These are phyloP conservation scores for Trematomus bernacchii DNA, from an alignment of 2,797 vertebrate genomes.

Conservation along the genomic window DNA sequence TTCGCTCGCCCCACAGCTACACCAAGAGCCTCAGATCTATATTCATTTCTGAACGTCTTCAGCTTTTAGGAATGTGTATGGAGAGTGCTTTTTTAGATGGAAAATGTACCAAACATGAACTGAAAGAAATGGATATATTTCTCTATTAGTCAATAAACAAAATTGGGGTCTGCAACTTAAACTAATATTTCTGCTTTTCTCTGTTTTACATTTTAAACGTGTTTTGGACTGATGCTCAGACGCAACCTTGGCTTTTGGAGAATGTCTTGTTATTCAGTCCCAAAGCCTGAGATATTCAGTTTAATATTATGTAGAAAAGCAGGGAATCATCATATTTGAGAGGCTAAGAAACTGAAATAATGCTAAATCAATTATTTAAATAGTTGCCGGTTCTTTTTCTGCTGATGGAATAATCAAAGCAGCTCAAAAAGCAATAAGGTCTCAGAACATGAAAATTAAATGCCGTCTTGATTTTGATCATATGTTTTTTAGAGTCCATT, in stretches of 20 bases:
- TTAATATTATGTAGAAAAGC: no score
- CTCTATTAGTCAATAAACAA: background rate
- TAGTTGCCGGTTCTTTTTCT: no score
- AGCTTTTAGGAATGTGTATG: background rate
- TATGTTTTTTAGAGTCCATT: background rate
- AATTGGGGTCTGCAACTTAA: background rate
- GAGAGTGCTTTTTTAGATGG: background rate
- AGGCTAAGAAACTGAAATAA: no score
- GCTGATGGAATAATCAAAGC: no score
- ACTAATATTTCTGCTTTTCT: background rate
- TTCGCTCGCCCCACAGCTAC: constrained; percentile 47
- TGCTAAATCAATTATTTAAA: no score
- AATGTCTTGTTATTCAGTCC: no score
- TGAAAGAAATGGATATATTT: no score
- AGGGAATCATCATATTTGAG: no score
- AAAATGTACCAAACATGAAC: no score
- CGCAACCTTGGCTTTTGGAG: background rate
- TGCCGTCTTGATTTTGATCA: no score
- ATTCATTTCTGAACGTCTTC: constrained; percentile 6
- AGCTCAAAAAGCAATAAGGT: background rate
- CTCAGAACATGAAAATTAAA: background rate
- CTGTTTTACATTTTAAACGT: background rate
- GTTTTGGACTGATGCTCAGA: background rate
- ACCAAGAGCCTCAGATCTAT: constrained; percentile 44
- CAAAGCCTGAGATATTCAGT: no score